Conservation (phyloP, 2,797 vertebrate species). For the Gadopsis bispinosus region DNA sequence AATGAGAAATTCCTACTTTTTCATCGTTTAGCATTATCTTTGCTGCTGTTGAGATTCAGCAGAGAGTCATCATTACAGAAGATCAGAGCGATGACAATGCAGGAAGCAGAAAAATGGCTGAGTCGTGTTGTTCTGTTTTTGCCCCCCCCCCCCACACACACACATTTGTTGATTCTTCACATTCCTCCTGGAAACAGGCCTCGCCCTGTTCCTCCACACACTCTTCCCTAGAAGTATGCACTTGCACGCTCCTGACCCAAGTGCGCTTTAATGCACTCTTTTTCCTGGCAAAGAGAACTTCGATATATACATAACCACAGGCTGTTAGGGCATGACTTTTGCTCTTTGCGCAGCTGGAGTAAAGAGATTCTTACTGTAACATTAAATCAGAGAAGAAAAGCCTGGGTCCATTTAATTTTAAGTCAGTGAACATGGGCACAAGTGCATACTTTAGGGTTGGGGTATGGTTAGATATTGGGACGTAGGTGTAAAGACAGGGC, state of each 20-base stretch:
- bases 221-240: slow-evolving; percentile 49
- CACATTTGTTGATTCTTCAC: slow-evolving; percentile 49
- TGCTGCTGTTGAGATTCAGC: slow-evolving; percentile 20
- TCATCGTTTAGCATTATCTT: background rate
- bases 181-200: slow-evolving; percentile 49
- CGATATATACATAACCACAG: slow-evolving; percentile 21
- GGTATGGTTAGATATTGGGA: slow-evolving; percentile 42
- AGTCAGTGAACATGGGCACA: slow-evolving; percentile 37
- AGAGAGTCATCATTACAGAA: slow-evolving; percentile 28
- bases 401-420: slow-evolving; percentile 26
- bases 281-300: slow-evolving; percentile 5
- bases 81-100: slow-evolving; percentile 42
- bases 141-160: background rate
- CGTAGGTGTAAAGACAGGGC: slow-evolving; percentile 37
- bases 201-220: slow-evolving; percentile 35
- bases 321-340: slow-evolving; percentile 4
- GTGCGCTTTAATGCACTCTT: slow-evolving; percentile 2
- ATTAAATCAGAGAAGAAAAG: slow-evolving; percentile 25
- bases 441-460: slow-evolving; percentile 61
- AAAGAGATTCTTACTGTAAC: slow-evolving; percentile 32
- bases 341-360: slow-evolving; percentile 27
- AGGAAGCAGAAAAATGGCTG: slow-evolving; percentile 64
- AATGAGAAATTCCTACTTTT: slow-evolving; percentile 40
- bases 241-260: slow-evolving; percentile 24
- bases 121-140: slow-evolving; percentile 4